These are phyloP conservation scores for Larimichthys crocea DNA, from an alignment of 2,113 vertebrate genomes.

Conservation along the genomic window DNA sequence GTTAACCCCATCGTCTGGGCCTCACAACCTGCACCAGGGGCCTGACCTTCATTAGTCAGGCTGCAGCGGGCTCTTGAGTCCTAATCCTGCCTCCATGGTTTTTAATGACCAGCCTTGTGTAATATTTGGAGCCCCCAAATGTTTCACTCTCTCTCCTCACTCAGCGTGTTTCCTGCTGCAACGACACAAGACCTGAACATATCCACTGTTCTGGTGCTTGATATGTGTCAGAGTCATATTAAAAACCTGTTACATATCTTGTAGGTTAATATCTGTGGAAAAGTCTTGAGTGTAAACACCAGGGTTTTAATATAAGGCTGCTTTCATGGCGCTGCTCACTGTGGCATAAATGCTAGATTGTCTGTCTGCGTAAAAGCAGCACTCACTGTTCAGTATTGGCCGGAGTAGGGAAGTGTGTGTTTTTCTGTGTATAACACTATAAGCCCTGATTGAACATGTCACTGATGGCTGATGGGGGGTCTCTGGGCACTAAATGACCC, in stretches of 20 bases:
- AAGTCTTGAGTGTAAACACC: slow-evolving; percentile 10
- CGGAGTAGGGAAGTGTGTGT: slow-evolving; percentile 32
- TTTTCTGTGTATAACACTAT: slow-evolving; percentile 63
- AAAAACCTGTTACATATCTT: slow-evolving; percentile 36
- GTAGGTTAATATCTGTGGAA: slow-evolving; percentile 36
- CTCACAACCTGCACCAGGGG: slow-evolving; percentile 62
- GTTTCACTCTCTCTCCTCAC: neutral
- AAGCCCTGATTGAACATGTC: slow-evolving; percentile 82
- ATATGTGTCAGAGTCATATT: slow-evolving; percentile 21
- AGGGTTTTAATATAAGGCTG: slow-evolving; percentile 39
- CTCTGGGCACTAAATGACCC: slow-evolving; percentile 76
- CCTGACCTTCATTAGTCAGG: slow-evolving; percentile 73
- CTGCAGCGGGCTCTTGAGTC: slow-evolving; percentile 61
- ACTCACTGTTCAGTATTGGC: slow-evolving; percentile 47
- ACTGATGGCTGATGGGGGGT: slow-evolving; percentile 83
- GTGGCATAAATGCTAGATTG: slow-evolving; percentile 53
- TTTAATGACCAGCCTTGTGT: slow-evolving; percentile 66
- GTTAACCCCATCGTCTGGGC: slow-evolving; percentile 41
- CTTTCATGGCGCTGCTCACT: slow-evolving; percentile 40
- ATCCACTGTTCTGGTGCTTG: slow-evolving; percentile 14
- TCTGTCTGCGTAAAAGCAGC: slow-evolving; percentile 42
- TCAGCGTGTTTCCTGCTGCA: neutral
- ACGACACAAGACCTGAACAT: slow-evolving; percentile 23
- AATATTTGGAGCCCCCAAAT: slow-evolving; percentile 9
- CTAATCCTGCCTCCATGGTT: slow-evolving; percentile 65